phyloP scores from a whole-genome alignment of 2,888 invertebrate species.

The Tipula unca region DNA sequence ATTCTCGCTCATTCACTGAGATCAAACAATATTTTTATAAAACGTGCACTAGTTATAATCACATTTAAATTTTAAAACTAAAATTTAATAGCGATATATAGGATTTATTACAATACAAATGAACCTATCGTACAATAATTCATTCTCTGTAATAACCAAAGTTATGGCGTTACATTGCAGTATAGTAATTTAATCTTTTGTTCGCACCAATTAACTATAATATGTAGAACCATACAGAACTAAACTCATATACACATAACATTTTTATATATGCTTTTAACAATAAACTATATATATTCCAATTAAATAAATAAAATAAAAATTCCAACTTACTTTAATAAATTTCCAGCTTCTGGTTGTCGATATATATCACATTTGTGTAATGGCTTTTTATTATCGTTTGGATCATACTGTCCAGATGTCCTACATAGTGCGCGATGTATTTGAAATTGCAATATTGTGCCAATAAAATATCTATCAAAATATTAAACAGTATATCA shows the following conservation, averaged over 20 bases:
- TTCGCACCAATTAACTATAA: too few relatives aligned
- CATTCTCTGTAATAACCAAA: too few relatives aligned
- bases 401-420: conserved; percentile 71
- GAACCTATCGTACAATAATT: too few relatives aligned
- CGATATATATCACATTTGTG: conserved; percentile 89
- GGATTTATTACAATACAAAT: too few relatives aligned
- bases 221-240: too few relatives aligned
- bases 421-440: conserved; percentile 75
- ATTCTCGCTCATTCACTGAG: too few relatives aligned
- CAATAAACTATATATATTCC: neutral
- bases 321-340: conserved; percentile 61
- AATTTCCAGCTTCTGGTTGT: conserved; percentile 76
- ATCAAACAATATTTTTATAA: too few relatives aligned
- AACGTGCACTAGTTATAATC: too few relatives aligned
- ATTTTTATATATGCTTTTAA: neutral
- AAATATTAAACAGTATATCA: conserved; percentile 27
- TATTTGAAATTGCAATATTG: conserved; percentile 88
- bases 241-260: neutral
- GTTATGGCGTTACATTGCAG: too few relatives aligned
- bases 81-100: too few relatives aligned
- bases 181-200: too few relatives aligned
- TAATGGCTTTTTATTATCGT: conserved; percentile 61
- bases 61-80: too few relatives aligned
- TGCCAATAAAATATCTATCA: conserved; percentile 86
- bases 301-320: neutral